phyloP scores from a whole-genome alignment of 1,140 invertebrate genomes.

The Apis dorsata region DNA sequence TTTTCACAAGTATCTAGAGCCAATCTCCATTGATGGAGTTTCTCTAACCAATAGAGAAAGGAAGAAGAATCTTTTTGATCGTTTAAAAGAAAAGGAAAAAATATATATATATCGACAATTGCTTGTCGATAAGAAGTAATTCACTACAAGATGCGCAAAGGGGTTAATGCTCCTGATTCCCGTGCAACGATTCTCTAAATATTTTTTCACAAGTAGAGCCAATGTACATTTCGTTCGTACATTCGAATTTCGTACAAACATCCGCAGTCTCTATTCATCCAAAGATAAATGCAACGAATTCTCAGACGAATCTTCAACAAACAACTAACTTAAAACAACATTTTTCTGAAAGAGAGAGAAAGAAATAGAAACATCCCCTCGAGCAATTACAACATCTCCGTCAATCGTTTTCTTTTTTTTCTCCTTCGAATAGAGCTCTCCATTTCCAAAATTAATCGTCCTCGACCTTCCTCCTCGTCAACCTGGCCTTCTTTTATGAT shows the following conservation, averaged over 20 bases:
- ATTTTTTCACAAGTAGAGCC: not conserved
- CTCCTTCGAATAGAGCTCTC: not conserved
- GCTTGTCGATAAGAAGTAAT: conserved; percentile 6
- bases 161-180: conserved; percentile 23
- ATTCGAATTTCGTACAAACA: too few species aligned
- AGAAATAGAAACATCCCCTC: too few species aligned
- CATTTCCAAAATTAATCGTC: conserved; percentile 24
- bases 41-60: too few species aligned
- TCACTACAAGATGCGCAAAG: conserved; percentile 6
- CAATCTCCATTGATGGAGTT: too few species aligned
- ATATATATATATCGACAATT: not conserved
- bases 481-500: not conserved
- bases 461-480: not conserved
- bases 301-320: too few species aligned
- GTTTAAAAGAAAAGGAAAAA: too few species aligned
- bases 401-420: not conserved
- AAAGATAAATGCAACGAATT: too few species aligned
- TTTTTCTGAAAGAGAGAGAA: too few species aligned
- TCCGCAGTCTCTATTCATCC: too few species aligned
- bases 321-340: too few species aligned
- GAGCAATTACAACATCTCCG: not conserved
- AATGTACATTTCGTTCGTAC: too few species aligned
- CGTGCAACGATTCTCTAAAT: conserved; percentile 1
- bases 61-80: too few species aligned
- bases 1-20: not conserved